phyloP scores from a whole-genome alignment of 2,888 invertebrate genomes.

The Selenia dentaria region DNA sequence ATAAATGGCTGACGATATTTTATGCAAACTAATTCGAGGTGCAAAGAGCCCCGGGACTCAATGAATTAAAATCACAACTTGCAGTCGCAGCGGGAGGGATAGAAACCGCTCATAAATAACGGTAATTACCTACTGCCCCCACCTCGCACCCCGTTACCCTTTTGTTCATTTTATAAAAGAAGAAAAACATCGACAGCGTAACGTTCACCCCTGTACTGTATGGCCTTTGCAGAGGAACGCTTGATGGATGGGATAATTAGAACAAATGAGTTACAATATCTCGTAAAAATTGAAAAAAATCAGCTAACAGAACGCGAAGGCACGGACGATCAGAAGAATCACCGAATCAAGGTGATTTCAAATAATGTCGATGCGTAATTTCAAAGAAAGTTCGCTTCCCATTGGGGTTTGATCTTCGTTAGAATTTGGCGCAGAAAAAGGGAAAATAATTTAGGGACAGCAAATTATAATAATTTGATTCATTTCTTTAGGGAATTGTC shows the following conservation, averaged over 20 bases:
- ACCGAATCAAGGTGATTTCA: conserved; percentile 35
- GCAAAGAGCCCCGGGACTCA: conserved; percentile 72
- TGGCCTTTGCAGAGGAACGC: conserved; percentile 39
- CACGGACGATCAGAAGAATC: conserved; percentile 26
- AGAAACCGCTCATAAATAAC: conserved; percentile 80
- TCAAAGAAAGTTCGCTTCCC: conserved; percentile 39
- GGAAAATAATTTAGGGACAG: conserved; percentile 34
- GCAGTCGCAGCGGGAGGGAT: conserved; percentile 67
- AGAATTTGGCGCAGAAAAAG: conserved; percentile 29
- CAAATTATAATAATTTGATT: conserved; percentile 41
- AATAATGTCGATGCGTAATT: conserved; percentile 55
- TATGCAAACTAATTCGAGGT: conserved; percentile 79
- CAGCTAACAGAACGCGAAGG: conserved; percentile 37
- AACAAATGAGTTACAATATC: conserved; percentile 51
- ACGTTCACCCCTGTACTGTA: conserved; percentile 48
- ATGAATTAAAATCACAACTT: conserved; percentile 81
- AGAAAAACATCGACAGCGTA: conserved; percentile 43
- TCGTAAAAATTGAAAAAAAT: conserved; percentile 35
- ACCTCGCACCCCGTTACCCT: conserved; percentile 43
- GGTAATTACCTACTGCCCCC: conserved; percentile 60
- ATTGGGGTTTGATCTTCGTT: conserved; percentile 41
- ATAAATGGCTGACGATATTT: conserved; percentile 74
- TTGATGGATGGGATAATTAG: conserved; percentile 43
- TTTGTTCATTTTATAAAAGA: conserved; percentile 53
- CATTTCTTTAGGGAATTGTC: conserved; percentile 30